phyloP scores from a whole-genome alignment of 2,888 invertebrate species.

The Xestia rhomboidea region DNA sequence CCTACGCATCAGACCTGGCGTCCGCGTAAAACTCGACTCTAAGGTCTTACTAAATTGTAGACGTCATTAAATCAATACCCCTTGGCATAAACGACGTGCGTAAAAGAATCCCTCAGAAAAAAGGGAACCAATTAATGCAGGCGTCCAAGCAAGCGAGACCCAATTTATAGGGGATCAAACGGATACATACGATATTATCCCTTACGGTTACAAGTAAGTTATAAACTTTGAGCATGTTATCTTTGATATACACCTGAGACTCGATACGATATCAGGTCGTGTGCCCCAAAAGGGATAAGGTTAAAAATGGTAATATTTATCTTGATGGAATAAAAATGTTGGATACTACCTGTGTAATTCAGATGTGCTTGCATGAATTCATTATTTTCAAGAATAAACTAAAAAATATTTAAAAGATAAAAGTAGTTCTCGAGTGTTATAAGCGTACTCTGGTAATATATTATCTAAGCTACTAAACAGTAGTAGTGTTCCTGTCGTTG shows the following conservation, averaged over 20 bases:
- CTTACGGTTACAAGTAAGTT: constrained; percentile 29
- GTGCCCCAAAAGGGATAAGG: not conserved
- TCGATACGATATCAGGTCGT: constrained; percentile 1
- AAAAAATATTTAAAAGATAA: too few species aligned
- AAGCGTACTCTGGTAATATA: too few species aligned
- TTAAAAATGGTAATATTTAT: constrained; percentile 22
- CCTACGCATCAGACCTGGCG: too few species aligned
- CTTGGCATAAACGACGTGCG: not conserved
- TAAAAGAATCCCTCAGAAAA: constrained; percentile 1
- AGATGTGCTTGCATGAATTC: not conserved
- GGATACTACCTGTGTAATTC: not conserved
- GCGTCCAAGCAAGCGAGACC: constrained; percentile 21
- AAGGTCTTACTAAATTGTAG: too few species aligned
- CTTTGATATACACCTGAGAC: constrained; percentile 40
- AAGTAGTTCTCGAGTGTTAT: not conserved
- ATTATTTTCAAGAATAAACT: not conserved
- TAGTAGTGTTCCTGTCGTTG: too few species aligned
- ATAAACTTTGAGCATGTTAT: constrained; percentile 29
- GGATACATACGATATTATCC: constrained; percentile 40
- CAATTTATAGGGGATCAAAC: constrained; percentile 41
- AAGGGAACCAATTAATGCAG: constrained; percentile 39
- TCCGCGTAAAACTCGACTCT: too few species aligned
- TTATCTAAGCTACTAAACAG: too few species aligned
- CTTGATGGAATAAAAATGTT: not conserved
- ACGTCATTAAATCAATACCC: not conserved